Base-by-base conservation (phyloP, 2,797 vertebrate genomes). In the Lagodon rhomboides region DNA sequence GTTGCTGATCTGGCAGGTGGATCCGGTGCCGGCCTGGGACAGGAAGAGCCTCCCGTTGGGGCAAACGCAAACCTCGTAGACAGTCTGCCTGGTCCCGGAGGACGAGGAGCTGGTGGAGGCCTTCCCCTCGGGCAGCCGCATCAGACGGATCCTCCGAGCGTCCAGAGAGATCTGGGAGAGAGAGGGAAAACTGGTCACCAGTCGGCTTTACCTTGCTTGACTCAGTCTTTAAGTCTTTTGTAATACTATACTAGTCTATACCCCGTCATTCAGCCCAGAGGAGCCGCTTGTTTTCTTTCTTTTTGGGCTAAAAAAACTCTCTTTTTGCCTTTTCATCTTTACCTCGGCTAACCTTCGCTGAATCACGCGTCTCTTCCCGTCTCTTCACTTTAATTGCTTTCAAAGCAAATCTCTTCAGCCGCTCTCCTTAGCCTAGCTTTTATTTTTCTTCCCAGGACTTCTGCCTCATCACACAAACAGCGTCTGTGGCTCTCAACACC, bases 1-100 rank as follows among this genome's bases (percentile, higher is more conserved):
- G 93, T 96, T 97, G 94, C 96, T 98, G 95, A 98, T 97, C 95
- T 98, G 97, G 95, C 98, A 99, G 91, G 98, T 99, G 79, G 98
- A 98, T 68, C 96, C 96, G 34, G 94, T 92, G 85, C 97, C 98
- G 70, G 98, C 97, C 95, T 97, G 97, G 47, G 98, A 98, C 90
- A 99, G 95, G 95, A 99, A 99, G 71, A 99, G 90, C 89, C 96
- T 96, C 84, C 98, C 98, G 0, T 97, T 99, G 94, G 97, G 95
- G 71, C 98, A 99, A 77, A 98, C 97, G 83, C 98, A 99, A 85
- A 99, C 96, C 96, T 99, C 98, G 80, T 97, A 99, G 86, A 99
- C 97, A 82, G 96, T 98, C 95, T 99, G 98, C 93, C 97, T 94
- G 80, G 95, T 95, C 85, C 96, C 97, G 1, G 95, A 90, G 30